These are phyloP conservation scores for Xiphophorus hellerii DNA, from an alignment of 2,113 vertebrate species.

Conservation along the genomic window DNA sequence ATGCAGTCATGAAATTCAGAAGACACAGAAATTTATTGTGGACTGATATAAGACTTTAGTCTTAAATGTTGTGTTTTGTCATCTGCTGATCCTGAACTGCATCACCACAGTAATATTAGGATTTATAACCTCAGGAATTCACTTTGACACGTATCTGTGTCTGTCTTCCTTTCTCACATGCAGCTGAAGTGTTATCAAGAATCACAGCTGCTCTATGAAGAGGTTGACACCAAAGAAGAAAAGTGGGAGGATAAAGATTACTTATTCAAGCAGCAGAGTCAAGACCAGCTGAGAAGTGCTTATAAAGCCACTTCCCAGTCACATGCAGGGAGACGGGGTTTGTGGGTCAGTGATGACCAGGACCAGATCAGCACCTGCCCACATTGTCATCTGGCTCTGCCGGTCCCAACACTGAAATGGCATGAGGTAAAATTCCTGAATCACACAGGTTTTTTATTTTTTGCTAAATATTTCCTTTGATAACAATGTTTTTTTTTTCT, in stretches of 20 bases:
- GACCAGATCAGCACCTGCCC: conserved; percentile 69
- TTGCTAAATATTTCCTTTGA: not conserved
- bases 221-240: not conserved
- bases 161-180: not conserved
- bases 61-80: too few species aligned
- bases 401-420: conserved; percentile 58
- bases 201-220: rapidly evolving
- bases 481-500: not conserved
- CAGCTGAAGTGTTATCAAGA: conserved; percentile 32
- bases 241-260: not conserved
- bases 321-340: not conserved
- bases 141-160: not conserved
- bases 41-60: too few species aligned
- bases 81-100: too few species aligned
- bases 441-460: not conserved
- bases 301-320: conserved; percentile 10
- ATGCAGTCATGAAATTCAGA: too few species aligned
- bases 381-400: conserved; percentile 77
- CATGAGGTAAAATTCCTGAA: conserved; percentile 66
- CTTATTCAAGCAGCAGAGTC: not conserved
- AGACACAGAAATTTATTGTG: too few species aligned
- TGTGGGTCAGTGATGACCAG: not conserved
- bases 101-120: too few species aligned
- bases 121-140: too few species aligned
- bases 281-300: not conserved